Evolutionary conservation across 2,113 vertebrate species (phyloP).

Genomic region (Nerophis ophidion): DNA sequence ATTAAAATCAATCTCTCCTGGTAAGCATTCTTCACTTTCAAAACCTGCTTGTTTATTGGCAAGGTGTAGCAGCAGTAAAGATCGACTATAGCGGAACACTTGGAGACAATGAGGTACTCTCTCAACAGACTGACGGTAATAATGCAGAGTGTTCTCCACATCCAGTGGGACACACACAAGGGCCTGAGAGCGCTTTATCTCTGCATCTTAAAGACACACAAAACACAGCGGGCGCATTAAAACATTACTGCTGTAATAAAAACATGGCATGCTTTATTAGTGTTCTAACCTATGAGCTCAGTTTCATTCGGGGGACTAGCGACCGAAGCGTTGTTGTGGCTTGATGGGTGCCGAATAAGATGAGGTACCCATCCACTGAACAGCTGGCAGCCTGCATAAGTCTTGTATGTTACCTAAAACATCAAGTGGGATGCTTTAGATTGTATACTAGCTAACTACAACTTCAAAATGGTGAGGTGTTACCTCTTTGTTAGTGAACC

Average conservation of each 20-base stretch:
- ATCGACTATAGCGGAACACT: constrained; percentile 80
- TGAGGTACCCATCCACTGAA: constrained; percentile 32
- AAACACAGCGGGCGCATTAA: neutral
- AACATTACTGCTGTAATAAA: neutral
- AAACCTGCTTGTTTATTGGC: constrained; percentile 72
- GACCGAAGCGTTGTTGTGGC: constrained; percentile 9
- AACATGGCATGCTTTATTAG: neutral
- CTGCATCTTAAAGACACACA: constrained; percentile 52
- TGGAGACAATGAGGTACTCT: constrained; percentile 71
- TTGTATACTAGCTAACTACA: no score
- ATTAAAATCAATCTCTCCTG: constrained; percentile 69
- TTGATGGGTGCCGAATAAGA: neutral
- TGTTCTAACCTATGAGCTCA: constrained; percentile 43
- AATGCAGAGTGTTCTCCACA: constrained; percentile 77
- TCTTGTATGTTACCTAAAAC: constrained; percentile 79
- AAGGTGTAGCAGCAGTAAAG: constrained; percentile 77
- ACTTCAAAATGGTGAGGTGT: neutral
- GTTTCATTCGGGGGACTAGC: neutral
- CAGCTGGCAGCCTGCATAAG: constrained; percentile 74
- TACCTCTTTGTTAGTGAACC: constrained; percentile 70
- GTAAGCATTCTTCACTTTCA: constrained; percentile 16
- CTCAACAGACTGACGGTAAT: constrained; percentile 78
- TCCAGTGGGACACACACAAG: constrained; percentile 82
- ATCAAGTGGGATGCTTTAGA: neutral
- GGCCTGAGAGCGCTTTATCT: constrained; percentile 55